These are phyloP conservation scores for Lydus trimaculatus DNA, from an alignment of 2,888 invertebrate species.

Conservation along the genomic window DNA sequence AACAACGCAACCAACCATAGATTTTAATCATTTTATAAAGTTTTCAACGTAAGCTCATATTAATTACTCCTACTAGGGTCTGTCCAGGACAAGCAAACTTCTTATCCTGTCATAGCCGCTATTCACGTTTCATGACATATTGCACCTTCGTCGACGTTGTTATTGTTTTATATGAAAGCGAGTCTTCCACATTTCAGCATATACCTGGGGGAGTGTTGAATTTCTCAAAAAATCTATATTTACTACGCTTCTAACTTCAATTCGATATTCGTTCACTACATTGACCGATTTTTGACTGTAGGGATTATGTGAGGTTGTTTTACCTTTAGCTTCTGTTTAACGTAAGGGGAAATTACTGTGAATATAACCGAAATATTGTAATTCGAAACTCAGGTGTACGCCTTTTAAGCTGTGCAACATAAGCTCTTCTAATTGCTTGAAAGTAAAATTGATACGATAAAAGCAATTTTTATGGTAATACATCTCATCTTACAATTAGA, in stretches of 20 bases:
- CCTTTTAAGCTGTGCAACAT: too few species aligned
- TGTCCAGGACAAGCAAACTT: slow-evolving; percentile 29
- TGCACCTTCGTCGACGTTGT: not conserved
- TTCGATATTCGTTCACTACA: not conserved
- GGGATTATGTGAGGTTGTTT: not conserved
- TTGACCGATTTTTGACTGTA: not conserved
- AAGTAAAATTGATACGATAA: not conserved
- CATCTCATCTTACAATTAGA: too few species aligned
- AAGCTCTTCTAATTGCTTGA: not conserved
- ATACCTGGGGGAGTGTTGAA: too few species aligned
- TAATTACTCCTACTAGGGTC: slow-evolving; percentile 27
- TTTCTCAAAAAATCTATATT: not conserved
- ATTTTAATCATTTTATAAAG: not conserved
- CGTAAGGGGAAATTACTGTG: not conserved
- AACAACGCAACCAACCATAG: not conserved
- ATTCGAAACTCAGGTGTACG: not conserved
- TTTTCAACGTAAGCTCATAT: slow-evolving; percentile 16
- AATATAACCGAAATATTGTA: not conserved
- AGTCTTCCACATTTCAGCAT: too few species aligned
- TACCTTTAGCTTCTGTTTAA: not conserved
- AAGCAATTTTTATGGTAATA: not conserved
- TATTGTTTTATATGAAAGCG: not conserved
- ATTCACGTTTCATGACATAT: not conserved
- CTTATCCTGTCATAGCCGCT: not conserved
- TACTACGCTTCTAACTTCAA: not conserved